Evolutionary conservation across 2,797 vertebrate species (phyloP).

Genomic region (Nasua narica): DNA sequence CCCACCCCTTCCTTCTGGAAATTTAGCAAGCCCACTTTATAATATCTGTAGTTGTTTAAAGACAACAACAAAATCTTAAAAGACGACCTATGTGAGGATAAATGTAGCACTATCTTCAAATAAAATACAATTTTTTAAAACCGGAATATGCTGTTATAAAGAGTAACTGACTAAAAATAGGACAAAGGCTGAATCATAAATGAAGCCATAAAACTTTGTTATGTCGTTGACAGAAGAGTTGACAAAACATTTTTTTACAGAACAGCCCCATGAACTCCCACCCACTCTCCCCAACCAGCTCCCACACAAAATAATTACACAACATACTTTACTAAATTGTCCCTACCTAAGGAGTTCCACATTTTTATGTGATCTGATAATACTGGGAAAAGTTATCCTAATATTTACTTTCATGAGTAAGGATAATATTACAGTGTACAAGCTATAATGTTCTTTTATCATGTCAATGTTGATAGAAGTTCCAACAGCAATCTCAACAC

Average conservation of each 20-base stretch:
- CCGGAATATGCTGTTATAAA: neutral
- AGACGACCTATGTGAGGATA: neutral
- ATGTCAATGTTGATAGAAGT: neutral
- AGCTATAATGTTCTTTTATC: slow-evolving; percentile 31
- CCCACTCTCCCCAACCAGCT: neutral
- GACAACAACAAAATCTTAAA: neutral
- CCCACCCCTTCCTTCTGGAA: neutral
- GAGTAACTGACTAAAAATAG: slow-evolving; percentile 17
- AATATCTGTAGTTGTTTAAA: neutral
- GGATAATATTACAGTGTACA: neutral
- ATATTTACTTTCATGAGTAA: slow-evolving; percentile 23
- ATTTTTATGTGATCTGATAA: neutral
- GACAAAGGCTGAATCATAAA: neutral
- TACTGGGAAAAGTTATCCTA: neutral
- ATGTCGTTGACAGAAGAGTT: neutral
- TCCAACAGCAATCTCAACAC: slow-evolving; percentile 45
- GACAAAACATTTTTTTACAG: neutral
- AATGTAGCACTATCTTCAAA: neutral
- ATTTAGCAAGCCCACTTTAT: neutral
- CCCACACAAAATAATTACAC: neutral
- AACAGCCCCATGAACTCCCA: neutral
- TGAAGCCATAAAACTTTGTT: neutral
- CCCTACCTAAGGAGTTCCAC: neutral
- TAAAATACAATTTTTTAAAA: slow-evolving; percentile 4
- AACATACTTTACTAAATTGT: neutral